Percentiles rank a stretch among this genome's conserved stretches.
These are phyloP conservation scores for Temnothorax longispinosus DNA, from an alignment of 1,140 invertebrate species.

Conservation along the genomic window DNA sequence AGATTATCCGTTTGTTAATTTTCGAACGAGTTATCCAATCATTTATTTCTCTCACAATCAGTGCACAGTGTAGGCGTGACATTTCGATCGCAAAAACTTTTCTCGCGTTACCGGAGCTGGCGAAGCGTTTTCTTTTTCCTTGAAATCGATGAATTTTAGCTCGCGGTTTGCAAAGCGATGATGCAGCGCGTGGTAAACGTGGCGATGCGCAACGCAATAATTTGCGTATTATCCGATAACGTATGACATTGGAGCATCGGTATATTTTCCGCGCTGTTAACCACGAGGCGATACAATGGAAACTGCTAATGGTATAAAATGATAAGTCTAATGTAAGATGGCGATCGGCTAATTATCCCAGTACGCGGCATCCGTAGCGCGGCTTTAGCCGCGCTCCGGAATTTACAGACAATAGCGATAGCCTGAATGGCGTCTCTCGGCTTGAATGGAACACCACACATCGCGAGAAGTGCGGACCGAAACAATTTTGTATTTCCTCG, in stretches of 20 bases:
- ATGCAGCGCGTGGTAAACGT: neutral
- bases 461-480: neutral
- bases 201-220: conserved; percentile 24
- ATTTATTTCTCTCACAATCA: no score
- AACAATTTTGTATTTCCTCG: neutral
- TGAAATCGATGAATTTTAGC: conserved; percentile 7
- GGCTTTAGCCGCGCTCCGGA: conserved; percentile 9
- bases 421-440: neutral
- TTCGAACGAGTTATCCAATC: no score
- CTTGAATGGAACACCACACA: neutral
- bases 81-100: neutral
- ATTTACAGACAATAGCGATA: conserved; percentile 32
- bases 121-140: neutral
- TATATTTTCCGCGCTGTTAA: conserved; percentile 56
- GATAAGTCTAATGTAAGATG: conserved; percentile 50
- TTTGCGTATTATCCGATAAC: conserved; percentile 52
- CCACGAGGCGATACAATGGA: conserved; percentile 45
- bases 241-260: conserved; percentile 48
- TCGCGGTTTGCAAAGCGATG: neutral
- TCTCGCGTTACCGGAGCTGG: neutral
- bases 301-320: conserved; percentile 46
- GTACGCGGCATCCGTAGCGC: conserved; percentile 11
- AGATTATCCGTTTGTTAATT: no score
- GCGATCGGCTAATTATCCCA: conserved; percentile 43
- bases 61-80: no score